A percentile compares a stretch with the other conserved stretches of the same genome.
These are phyloP conservation scores for Tor tambroides DNA, from an alignment of 2,113 vertebrate genomes.

Conservation along the genomic window DNA sequence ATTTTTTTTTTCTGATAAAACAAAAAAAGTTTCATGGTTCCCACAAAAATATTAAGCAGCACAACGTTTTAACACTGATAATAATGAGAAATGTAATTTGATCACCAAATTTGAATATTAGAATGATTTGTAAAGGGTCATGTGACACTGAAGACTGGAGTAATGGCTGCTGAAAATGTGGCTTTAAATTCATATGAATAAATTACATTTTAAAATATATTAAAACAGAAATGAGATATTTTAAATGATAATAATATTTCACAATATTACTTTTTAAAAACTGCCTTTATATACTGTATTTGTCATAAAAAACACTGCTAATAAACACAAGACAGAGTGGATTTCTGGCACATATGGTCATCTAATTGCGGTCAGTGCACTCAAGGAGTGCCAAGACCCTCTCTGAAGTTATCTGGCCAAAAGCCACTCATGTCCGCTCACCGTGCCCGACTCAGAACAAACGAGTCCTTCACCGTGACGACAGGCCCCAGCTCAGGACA, in stretches of 20 bases:
- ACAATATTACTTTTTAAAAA: neutral
- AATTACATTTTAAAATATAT: neutral
- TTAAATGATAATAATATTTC: neutral
- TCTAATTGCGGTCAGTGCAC: neutral
- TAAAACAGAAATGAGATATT: neutral
- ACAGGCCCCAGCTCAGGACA: slow-evolving; percentile 95
- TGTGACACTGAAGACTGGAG: neutral
- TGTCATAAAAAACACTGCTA: neutral
- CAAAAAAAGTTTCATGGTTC: too few relatives aligned
- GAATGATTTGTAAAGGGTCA: neutral
- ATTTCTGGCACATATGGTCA: neutral
- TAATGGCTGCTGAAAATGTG: too few relatives aligned
- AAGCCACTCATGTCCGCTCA: slow-evolving; percentile 67
- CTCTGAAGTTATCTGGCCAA: neutral
- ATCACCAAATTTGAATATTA: neutral
- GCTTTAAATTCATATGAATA: neutral
- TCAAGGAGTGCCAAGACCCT: neutral
- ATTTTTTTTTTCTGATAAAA: too few relatives aligned
- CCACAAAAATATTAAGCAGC: too few relatives aligned
- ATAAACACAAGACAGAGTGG: neutral
- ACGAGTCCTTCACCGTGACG: slow-evolving; percentile 94
- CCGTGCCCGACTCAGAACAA: slow-evolving; percentile 94
- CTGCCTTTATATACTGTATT: too few relatives aligned
- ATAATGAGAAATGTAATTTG: neutral
- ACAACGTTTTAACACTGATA: too few relatives aligned